phyloP scores from a whole-genome alignment of 2,888 invertebrate genomes.

The Ptychoptera albimana region DNA sequence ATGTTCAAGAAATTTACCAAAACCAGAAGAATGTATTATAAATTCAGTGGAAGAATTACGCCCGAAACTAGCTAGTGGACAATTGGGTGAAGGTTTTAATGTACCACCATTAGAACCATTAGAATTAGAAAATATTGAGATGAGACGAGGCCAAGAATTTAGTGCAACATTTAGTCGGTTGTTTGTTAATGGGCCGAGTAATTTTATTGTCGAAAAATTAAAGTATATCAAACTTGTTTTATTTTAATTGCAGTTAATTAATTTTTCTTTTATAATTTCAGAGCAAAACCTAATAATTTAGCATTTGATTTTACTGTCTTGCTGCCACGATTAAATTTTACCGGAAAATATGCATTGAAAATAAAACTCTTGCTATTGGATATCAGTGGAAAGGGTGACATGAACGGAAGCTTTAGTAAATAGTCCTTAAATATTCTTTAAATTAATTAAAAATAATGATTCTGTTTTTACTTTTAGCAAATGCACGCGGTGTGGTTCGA shows the following conservation, averaged over 20 bases:
- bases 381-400: constrained; percentile 25
- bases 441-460: neutral
- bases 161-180: constrained; percentile 25
- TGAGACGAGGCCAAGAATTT: constrained; percentile 25
- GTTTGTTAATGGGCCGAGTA: constrained; percentile 25
- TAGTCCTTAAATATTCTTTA: neutral
- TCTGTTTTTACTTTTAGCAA: constrained; percentile 15
- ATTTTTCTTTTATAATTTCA: constrained; percentile 10
- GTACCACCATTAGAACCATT: constrained; percentile 26
- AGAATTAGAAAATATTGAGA: constrained; percentile 24
- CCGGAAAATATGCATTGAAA: constrained; percentile 25
- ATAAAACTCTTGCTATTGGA: constrained; percentile 25
- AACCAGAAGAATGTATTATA: constrained; percentile 25
- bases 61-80: constrained; percentile 23
- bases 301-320: constrained; percentile 25
- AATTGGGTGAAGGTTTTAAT: constrained; percentile 27
- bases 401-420: constrained; percentile 24
- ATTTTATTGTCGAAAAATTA: constrained; percentile 27
- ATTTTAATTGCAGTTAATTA: constrained; percentile 1
- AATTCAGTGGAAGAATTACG: constrained; percentile 22
- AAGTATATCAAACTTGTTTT: constrained; percentile 15
- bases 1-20: constrained; percentile 26
- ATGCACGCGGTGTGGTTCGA: constrained; percentile 24
- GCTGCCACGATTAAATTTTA: constrained; percentile 25
- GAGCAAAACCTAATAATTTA: constrained; percentile 23